These are phyloP conservation scores for Pteria penguin DNA, from an alignment of 2,888 invertebrate genomes.

Conservation along the genomic window DNA sequence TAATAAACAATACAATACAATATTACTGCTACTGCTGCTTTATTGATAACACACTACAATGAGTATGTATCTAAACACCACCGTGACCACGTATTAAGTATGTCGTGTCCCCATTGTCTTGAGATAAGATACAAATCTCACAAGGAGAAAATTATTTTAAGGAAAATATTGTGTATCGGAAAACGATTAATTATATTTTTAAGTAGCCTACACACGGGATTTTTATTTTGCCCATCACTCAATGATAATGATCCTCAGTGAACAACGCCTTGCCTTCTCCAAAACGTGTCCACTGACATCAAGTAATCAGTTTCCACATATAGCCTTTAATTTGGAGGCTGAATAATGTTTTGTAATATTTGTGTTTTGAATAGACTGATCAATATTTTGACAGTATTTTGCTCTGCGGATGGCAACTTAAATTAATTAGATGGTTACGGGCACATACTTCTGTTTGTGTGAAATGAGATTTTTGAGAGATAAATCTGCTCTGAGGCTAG, in stretches of 20 bases:
- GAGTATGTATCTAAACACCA: too few species aligned
- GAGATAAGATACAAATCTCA: too few species aligned
- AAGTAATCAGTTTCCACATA: background rate
- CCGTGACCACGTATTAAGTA: too few species aligned
- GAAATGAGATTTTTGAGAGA: background rate
- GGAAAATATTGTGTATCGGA: too few species aligned
- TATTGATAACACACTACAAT: too few species aligned
- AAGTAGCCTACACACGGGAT: too few species aligned
- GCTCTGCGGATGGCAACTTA: background rate
- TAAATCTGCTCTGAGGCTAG: slow-evolving; percentile 1
- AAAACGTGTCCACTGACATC: background rate
- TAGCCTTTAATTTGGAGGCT: background rate
- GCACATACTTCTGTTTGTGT: background rate
- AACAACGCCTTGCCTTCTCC: background rate
- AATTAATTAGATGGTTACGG: background rate
- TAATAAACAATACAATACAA: too few species aligned
- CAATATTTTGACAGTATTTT: background rate
- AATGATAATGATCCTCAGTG: background rate
- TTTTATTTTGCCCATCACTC: too few species aligned
- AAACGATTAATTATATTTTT: too few species aligned
- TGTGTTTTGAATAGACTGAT: background rate
- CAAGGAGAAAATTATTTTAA: too few species aligned
- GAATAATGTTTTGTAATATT: background rate
- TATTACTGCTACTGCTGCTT: too few species aligned
- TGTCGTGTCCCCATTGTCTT: too few species aligned